These are phyloP conservation scores for Hecatera dysodea DNA, from an alignment of 2,888 invertebrate species.

Conservation along the genomic window DNA sequence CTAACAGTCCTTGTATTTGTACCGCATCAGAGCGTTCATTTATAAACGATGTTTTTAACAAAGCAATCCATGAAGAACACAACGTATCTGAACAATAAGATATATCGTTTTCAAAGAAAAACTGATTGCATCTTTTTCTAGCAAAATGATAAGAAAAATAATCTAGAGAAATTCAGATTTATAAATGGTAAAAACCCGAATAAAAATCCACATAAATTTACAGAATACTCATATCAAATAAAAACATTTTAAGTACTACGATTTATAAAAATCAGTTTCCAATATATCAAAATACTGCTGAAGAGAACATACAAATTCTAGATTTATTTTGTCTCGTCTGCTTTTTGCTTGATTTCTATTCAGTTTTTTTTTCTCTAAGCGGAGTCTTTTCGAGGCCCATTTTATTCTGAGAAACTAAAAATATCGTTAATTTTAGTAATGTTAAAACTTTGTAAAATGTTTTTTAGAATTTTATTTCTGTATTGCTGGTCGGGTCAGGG, in stretches of 20 bases:
- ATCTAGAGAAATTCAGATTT: not conserved
- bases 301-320: conserved; percentile 6
- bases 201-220: conserved; percentile 17
- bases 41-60: conserved; percentile 12
- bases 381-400: not conserved
- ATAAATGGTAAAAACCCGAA: not conserved
- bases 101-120: conserved; percentile 12
- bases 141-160: not conserved
- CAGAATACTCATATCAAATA: conserved; percentile 5
- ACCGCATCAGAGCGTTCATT: conserved; percentile 17
- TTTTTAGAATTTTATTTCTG: not conserved
- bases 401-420: not conserved
- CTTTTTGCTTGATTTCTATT: conserved; percentile 21
- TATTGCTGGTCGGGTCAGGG: too few species aligned
- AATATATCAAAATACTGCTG: conserved; percentile 24
- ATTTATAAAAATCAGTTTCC: conserved; percentile 38
- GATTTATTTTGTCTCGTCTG: conserved; percentile 22
- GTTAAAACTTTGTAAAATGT: not conserved
- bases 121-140: conserved; percentile 18
- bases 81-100: not conserved
- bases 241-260: not conserved
- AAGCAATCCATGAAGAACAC: not conserved
- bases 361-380: conserved; percentile 1
- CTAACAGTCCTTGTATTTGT: conserved; percentile 4
- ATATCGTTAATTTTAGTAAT: not conserved